phyloP scores from a whole-genome alignment of 2,888 invertebrate genomes.

The Timema cristinae region DNA sequence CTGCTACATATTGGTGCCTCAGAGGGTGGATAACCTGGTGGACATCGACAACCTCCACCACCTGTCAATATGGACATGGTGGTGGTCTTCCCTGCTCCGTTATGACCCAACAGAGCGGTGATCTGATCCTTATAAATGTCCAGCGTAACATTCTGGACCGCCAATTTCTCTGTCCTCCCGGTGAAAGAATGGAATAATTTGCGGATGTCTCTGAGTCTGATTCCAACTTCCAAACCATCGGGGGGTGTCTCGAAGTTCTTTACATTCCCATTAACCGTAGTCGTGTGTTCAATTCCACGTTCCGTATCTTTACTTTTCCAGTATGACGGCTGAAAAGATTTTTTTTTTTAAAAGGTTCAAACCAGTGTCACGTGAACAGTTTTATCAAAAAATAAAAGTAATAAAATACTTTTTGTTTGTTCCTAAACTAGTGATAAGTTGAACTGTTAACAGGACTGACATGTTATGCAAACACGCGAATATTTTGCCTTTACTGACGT shows the following conservation, averaged over 20 bases:
- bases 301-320: conserved; percentile 16
- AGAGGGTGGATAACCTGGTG: too few species aligned
- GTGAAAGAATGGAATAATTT: conserved; percentile 28
- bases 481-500: too few species aligned
- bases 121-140: conserved; percentile 80
- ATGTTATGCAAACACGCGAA: too few species aligned
- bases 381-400: too few species aligned
- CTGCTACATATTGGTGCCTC: too few species aligned
- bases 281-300: neutral
- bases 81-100: conserved; percentile 84
- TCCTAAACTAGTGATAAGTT: too few species aligned
- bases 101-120: conserved; percentile 81
- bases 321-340: conserved; percentile 20
- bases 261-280: neutral
- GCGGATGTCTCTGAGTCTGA: conserved; percentile 42
- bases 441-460: too few species aligned
- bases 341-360: too few species aligned
- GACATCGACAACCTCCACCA: conserved; percentile 37
- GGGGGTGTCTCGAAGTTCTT: conserved; percentile 41
- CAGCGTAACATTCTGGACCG: conserved; percentile 65
- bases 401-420: too few species aligned
- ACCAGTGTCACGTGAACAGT: too few species aligned
- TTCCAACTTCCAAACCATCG: conserved; percentile 41
- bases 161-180: conserved; percentile 45
- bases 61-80: conserved; percentile 68